Percentiles rank a stretch among this genome's conserved stretches.
phyloP scores from a whole-genome alignment of 2,797 vertebrate genomes.

The Chlorospingus flavigularis region DNA sequence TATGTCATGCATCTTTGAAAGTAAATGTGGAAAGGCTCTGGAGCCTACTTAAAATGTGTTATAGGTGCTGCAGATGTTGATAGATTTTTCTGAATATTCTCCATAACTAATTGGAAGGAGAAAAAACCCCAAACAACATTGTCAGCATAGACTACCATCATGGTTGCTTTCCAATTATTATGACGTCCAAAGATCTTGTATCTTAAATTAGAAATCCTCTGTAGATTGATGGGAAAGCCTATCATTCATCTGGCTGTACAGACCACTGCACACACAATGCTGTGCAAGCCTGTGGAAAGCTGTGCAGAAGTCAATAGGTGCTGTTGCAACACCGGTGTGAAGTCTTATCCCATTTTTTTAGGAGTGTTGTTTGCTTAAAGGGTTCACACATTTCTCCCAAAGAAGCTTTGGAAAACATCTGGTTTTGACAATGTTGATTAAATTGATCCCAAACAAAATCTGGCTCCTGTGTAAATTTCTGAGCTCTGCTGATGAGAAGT shows the following conservation, averaged over 20 bases:
- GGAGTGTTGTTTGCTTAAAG: not conserved
- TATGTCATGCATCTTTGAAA: not conserved
- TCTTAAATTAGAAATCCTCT: not conserved
- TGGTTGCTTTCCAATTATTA: not conserved
- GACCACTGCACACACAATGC: fast-evolving
- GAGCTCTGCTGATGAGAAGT: not conserved
- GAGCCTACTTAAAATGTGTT: not conserved
- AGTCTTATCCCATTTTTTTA: not conserved
- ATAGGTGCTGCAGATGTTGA: not conserved
- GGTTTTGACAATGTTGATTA: not conserved
- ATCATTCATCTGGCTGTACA: fast-evolving
- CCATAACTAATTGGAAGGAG: not conserved
- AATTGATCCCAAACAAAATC: not conserved
- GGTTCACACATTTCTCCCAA: not conserved
- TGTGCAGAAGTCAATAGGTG: not conserved
- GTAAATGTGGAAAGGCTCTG: not conserved
- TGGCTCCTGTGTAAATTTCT: not conserved
- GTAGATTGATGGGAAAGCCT: not conserved
- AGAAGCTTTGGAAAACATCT: not conserved
- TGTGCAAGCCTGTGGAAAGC: not conserved
- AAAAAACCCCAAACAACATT: fast-evolving
- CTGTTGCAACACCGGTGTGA: not conserved
- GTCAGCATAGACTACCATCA: not conserved
- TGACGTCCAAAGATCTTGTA: not conserved
- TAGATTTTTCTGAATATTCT: not conserved